These are phyloP conservation scores for Oreochromis tanganicae DNA, from an alignment of 2,113 vertebrate species.

Conservation along the genomic window DNA sequence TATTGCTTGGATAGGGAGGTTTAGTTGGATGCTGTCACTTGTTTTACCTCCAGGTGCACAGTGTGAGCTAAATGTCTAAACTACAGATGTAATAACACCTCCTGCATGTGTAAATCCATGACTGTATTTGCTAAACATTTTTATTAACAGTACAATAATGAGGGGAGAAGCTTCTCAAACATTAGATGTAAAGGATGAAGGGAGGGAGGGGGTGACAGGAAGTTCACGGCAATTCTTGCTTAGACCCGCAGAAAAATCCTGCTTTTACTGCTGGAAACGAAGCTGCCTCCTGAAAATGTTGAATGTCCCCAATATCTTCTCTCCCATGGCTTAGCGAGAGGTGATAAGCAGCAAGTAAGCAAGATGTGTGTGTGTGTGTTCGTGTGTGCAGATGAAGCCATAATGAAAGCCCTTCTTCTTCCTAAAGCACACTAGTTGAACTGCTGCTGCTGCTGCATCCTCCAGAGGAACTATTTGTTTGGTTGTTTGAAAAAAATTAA, in stretches of 20 bases:
- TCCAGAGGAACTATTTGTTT: not conserved
- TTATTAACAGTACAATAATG: not conserved
- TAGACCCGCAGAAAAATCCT: conserved; percentile 22
- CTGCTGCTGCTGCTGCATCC: not conserved
- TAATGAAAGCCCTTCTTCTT: conserved; percentile 27
- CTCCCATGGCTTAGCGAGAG: conserved; percentile 2
- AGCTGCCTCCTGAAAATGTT: conserved; percentile 25
- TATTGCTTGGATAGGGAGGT: not conserved
- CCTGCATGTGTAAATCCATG: not conserved
- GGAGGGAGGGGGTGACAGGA: not conserved
- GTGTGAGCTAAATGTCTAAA: not conserved
- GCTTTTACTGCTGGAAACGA: conserved; percentile 26
- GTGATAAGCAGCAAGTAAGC: conserved; percentile 19
- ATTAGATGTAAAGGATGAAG: not conserved
- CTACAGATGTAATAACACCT: not conserved
- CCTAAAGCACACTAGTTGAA: not conserved
- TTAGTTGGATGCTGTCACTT: fast-evolving
- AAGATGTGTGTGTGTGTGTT: not conserved
- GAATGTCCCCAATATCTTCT: conserved; percentile 40
- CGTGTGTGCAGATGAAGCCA: not conserved
- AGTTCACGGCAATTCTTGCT: conserved; percentile 43
- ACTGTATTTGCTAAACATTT: not conserved
- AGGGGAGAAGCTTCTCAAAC: not conserved
- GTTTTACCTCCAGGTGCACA: not conserved
- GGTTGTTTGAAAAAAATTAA: not conserved